These are phyloP conservation scores for Zeus faber DNA, from an alignment of 2,113 vertebrate genomes.

Conservation along the genomic window DNA sequence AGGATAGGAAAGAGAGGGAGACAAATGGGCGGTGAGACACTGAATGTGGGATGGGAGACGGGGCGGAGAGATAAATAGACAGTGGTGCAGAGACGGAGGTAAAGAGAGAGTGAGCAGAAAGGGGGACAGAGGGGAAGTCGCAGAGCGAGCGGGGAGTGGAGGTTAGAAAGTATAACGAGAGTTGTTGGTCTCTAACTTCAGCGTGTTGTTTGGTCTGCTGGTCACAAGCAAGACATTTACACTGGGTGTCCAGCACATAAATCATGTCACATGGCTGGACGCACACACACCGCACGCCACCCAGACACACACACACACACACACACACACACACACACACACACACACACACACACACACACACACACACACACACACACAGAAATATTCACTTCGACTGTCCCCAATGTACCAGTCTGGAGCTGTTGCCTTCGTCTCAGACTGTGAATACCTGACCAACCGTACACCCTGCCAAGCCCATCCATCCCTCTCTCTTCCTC, in stretches of 20 bases:
- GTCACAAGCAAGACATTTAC: slow-evolving; percentile 67
- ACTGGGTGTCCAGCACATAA: slow-evolving; percentile 63
- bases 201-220: slow-evolving; percentile 54
- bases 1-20: slow-evolving; percentile 1
- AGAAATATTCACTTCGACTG: not conserved
- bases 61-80: slow-evolving; percentile 24
- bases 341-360: slow-evolving; percentile 3
- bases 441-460: slow-evolving; percentile 7
- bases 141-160: slow-evolving; percentile 7
- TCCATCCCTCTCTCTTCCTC: not conserved
- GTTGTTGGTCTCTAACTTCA: slow-evolving; percentile 36
- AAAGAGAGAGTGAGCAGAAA: not conserved
- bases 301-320: slow-evolving; percentile 1
- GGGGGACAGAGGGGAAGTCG: slow-evolving; percentile 10
- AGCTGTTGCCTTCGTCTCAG: slow-evolving; percentile 2
- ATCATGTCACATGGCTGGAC: slow-evolving; percentile 65
- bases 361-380: not conserved
- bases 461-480: not conserved
- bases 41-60: slow-evolving; percentile 2
- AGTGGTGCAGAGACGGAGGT: slow-evolving; percentile 3
- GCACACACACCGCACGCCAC: slow-evolving; percentile 49
- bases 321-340: slow-evolving; percentile 9
- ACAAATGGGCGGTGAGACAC: not conserved
- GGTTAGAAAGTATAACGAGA: slow-evolving; percentile 48
- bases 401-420: slow-evolving; percentile 1